Evolutionary conservation across 2,797 vertebrate genomes (phyloP), one percentile per base, ranked within the genome.

Genomic region (Sebastes paucispinis): DNA sequence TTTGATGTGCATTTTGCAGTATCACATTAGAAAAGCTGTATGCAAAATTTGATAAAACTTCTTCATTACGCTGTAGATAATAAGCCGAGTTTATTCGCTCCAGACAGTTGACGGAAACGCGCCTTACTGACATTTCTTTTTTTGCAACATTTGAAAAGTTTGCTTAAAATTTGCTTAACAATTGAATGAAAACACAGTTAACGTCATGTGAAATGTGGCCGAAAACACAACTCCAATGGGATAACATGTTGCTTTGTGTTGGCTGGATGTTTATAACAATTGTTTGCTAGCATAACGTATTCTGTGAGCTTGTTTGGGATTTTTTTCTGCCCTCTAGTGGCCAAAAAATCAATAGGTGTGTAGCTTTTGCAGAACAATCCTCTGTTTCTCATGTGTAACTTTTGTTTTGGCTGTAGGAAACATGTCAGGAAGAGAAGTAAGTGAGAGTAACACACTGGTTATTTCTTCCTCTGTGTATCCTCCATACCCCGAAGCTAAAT

Each of bases 401-500:
- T 79, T 69, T 36, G n/a, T 73, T 78, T 80, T 59, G 10, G 34
- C 69, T 82, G 39, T 63, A 32, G 71, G 68, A 77, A 82, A 80
- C 54, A 73, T 73, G 73, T 80, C 58, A 67, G 34, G 22, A 65
- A 0, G 31, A 75, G 43, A 64, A 65, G 63, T 77, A 36, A 68
- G 66, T 57, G 47, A 76, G 47, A 81, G 20, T 25, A 71, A 60
- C 57, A 47, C 34, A 52, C 43, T 18, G n/a, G 69, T 60, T 65
- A 13, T 62, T n/a, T 24, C 12, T 71, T 5, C 3, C 14, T 57
- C 18, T 31, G 24, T 27, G 55, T 60, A 60, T 70, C 74, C 13
- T 69, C 55, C 47, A 31, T 65, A 67, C 60, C 73, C 72, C 39
- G 60, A 57, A 79, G 81, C 85, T 63, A 80, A 91, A 86, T 88